Evolutionary conservation across 2,888 invertebrate species (phyloP), one percentile per base, ranked within the genome.

Genomic region (Trichacis sp.): DNA sequence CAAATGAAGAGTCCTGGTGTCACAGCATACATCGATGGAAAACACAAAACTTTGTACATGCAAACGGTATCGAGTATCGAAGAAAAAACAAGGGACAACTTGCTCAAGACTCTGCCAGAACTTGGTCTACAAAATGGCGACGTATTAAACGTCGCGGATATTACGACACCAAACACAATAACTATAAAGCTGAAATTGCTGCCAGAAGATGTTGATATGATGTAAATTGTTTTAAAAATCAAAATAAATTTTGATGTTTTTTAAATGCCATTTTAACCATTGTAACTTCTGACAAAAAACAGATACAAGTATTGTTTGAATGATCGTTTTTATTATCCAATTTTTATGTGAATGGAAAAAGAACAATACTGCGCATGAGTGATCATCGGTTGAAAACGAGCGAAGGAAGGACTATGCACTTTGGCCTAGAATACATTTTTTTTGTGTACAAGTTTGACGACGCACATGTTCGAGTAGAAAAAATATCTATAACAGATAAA

Each of bases 1-100:
- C 93, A 97, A 85, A 95, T 98, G 93, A 96, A 93, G 84, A 93
- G 90, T 80, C 98, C 98, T 50, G 90, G 93, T 74, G 89, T 97
- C 20, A 95, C 96, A 0, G 91, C 93, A 14, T 88, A 90, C 3
- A 88, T 93, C 40, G 90, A 92, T 77, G 95, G 94, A 2, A 94
- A 92, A 81, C 93, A 92, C 80, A 94, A 93, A 84, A 98, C 98
- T 0, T 87, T 99, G 9, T 99, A 98, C 81, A 95, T 98, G 91
- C 91, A 95, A 20, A 92, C 92, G 11, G 93, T 98, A 15, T 90
- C 93, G 68, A 95, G 96, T 72, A 95, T 98, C 76, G 97, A 97
- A 84, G 93, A 94, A 77, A 88, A 90, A 73, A 98, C 97, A 0
- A 89, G 93, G 73, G 90, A 89, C 49, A 99, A 99, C 87, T 88